Conservation (phyloP, 2,888 invertebrate genomes). For the Drosophila yooni region DNA sequence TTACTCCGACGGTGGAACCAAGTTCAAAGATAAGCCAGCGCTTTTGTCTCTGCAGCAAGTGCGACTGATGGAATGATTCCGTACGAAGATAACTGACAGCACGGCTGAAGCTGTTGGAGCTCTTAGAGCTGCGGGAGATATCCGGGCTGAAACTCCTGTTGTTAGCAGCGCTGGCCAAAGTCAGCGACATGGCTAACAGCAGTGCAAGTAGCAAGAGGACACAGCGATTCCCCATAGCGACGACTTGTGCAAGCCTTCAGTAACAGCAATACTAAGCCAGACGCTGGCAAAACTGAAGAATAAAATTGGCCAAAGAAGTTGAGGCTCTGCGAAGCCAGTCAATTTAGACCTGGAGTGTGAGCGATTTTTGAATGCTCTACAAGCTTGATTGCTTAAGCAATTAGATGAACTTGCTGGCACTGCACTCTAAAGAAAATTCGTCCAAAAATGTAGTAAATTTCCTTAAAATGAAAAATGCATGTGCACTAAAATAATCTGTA, state of each 20-base stretch:
- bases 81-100: slow-evolving; percentile 56
- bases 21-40: slow-evolving; percentile 81
- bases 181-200: slow-evolving; percentile 18
- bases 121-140: not conserved
- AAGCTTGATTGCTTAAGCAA: slow-evolving; percentile 49
- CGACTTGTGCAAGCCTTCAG: slow-evolving; percentile 3
- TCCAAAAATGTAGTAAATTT: accelerated
- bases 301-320: slow-evolving; percentile 12
- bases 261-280: slow-evolving; percentile 38
- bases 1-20: slow-evolving; percentile 75
- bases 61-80: slow-evolving; percentile 20
- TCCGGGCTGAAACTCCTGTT: slow-evolving; percentile 10
- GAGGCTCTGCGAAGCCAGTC: not conserved
- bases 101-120: slow-evolving; percentile 21
- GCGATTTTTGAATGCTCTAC: slow-evolving; percentile 34
- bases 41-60: slow-evolving; percentile 65
- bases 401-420: slow-evolving; percentile 40
- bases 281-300: not conserved
- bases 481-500: not conserved
- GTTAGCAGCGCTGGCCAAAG: not conserved
- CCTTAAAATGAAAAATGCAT: not conserved
- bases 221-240: slow-evolving; percentile 43
- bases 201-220: slow-evolving; percentile 14
- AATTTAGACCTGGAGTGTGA: slow-evolving; percentile 42
- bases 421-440: not conserved